These are phyloP conservation scores for Vesta saturnalis DNA, from an alignment of 2,888 invertebrate species.

Conservation along the genomic window DNA sequence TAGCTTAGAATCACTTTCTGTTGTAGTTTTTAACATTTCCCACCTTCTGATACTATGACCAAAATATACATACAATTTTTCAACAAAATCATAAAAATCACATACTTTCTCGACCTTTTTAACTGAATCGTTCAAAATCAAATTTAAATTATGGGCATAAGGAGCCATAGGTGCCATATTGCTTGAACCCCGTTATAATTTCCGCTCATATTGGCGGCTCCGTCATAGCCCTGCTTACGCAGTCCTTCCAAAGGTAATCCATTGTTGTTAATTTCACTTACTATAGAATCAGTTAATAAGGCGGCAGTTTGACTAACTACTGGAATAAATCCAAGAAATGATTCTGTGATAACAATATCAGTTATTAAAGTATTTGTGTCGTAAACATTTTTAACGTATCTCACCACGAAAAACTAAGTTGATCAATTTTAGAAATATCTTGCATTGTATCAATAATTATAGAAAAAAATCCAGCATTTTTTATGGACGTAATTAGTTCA, in stretches of 20 bases:
- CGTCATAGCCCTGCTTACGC: constrained; percentile 4
- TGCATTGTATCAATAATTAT: constrained; percentile 11
- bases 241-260: not conserved
- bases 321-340: constrained; percentile 1
- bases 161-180: too few species aligned
- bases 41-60: not conserved
- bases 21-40: not conserved
- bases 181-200: constrained; percentile 5
- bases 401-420: not conserved
- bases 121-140: not conserved
- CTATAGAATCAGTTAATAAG: too few species aligned
- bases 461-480: not conserved
- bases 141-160: too few species aligned
- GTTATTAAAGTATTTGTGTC: not conserved
- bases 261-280: not conserved
- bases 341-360: constrained; percentile 1
- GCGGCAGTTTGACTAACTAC: not conserved
- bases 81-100: not conserved
- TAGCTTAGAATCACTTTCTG: not conserved
- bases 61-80: not conserved
- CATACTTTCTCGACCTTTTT: not conserved
- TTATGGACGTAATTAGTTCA: not conserved
- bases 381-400: not conserved
- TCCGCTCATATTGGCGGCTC: constrained; percentile 12
- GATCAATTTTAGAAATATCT: constrained; percentile 15